Base-by-base conservation (phyloP, 2,888 invertebrate genomes). In the Tipula unca region DNA sequence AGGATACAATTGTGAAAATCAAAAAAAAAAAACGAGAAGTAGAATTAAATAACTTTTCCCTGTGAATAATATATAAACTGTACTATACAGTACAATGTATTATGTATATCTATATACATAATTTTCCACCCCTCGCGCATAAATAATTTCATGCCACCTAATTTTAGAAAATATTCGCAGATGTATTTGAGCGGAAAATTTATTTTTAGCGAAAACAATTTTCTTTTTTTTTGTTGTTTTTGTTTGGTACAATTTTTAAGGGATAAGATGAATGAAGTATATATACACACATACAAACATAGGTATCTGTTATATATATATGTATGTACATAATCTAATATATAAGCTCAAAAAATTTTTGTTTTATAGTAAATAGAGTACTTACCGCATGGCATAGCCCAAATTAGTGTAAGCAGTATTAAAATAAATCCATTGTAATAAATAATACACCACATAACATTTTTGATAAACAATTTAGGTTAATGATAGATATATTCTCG, bases 311-410 rank as follows among this genome's bases (percentile, higher is more conserved):
- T n/a, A n/a, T n/a, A n/a, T 1, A 10, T 36, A 36, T 36, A 36
- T 36, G 36, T 32, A 32, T 2, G 32, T 32, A n/a, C n/a, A n/a
- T n/a, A n/a, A 48, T 48, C 13, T 39, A 1, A 4, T 35, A 35
- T 35, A 39, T 4, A 13, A 13, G 13, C 39, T 39, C 10, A 8
- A 36, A 36, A 36, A 36, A 39, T 39, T 0, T 48, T n/a, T 48
- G 3, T 3, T 48, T 2, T 69, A 20, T 69, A 69, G 69, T 69
- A 69, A 69, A 69, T 69, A 10, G 8, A 25, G 69, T 69, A 69
- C 69, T 69, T 69, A 69, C 69, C 69, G 69, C 69, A 69, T 69
- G 69, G 69, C 69, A 69, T 69, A 69, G 69, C 69, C 69, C 69
- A 69, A 69, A 69, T 69, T 69, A 69, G 69, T 69, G 69, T 69